Conservation (phyloP, 1,140 invertebrate species). For the Drosophila busckii region DNA sequence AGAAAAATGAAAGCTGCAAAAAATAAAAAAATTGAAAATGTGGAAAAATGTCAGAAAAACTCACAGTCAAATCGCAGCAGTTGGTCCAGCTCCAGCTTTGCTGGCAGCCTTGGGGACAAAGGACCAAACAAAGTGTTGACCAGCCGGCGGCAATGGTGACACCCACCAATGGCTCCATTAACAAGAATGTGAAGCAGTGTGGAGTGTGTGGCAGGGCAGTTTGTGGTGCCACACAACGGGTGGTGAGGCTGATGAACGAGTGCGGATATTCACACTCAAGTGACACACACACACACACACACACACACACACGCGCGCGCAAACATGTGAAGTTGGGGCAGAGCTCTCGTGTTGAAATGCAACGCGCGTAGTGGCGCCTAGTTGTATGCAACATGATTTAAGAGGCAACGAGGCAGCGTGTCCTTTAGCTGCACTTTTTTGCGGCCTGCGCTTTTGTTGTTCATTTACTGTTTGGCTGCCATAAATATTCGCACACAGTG, state of each 20-base stretch:
- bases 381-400: slow-evolving; percentile 73
- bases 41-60: slow-evolving; percentile 75
- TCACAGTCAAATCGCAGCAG: slow-evolving; percentile 68
- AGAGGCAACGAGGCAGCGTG: slow-evolving; percentile 43
- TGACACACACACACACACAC: slow-evolving; percentile 31
- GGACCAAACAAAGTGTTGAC: slow-evolving; percentile 66
- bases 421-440: slow-evolving; percentile 60
- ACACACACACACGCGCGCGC: background rate
- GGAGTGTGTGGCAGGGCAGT: slow-evolving; percentile 5
- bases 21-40: slow-evolving; percentile 35
- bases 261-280: slow-evolving; percentile 74
- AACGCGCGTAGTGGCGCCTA: slow-evolving; percentile 39
- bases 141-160: slow-evolving; percentile 67
- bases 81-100: slow-evolving; percentile 22
- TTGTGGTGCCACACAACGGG: background rate
- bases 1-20: slow-evolving; percentile 13
- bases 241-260: slow-evolving; percentile 54
- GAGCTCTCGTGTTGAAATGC: slow-evolving; percentile 42
- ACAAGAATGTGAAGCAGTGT: slow-evolving; percentile 22
- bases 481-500: slow-evolving; percentile 55
- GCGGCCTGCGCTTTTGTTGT: slow-evolving; percentile 48
- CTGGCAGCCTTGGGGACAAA: slow-evolving; percentile 12
- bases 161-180: slow-evolving; percentile 60
- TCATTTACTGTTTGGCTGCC: slow-evolving; percentile 51
- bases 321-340: background rate